Evolutionary conservation across 1,140 invertebrate species (phyloP).

Genomic region (Drosophila auraria): DNA sequence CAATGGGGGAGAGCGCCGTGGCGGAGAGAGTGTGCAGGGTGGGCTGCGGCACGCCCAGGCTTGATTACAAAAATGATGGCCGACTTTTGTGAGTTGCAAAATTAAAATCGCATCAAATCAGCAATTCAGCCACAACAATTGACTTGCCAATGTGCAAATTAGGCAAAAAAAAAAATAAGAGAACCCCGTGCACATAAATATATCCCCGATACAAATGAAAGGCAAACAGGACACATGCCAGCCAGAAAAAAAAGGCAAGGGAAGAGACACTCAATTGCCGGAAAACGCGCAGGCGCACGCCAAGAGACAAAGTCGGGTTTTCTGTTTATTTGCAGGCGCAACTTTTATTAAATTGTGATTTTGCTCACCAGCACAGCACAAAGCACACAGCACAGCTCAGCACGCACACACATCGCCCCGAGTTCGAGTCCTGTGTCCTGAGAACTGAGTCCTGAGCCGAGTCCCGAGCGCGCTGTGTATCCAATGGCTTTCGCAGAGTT

Average conservation of each 20-base stretch:
- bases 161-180: conserved; percentile 20
- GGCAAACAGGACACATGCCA: conserved; percentile 38
- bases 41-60: conserved; percentile 44
- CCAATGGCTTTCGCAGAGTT: conserved; percentile 64
- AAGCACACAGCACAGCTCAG: background rate
- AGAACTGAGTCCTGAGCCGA: conserved; percentile 12
- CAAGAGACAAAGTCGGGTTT: conserved; percentile 49
- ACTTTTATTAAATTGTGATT: conserved; percentile 82
- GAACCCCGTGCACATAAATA: conserved; percentile 6
- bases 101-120: conserved; percentile 62
- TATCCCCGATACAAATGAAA: conserved; percentile 42
- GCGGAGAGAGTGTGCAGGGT: conserved; percentile 14
- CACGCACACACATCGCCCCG: conserved; percentile 19
- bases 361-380: conserved; percentile 53
- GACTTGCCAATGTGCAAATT: conserved; percentile 59
- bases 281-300: conserved; percentile 53
- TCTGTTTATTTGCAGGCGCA: conserved; percentile 80
- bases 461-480: conserved; percentile 42
- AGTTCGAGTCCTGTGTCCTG: background rate
- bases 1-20: background rate
- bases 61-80: conserved; percentile 47
- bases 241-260: conserved; percentile 5
- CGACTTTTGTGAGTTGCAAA: conserved; percentile 39
- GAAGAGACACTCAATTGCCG: conserved; percentile 32
- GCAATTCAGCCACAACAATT: conserved; percentile 59